A percentile compares a stretch with the other conserved stretches of the same genome.
phyloP scores from a whole-genome alignment of 2,888 invertebrate genomes.

The Himalopsyche anomala region DNA sequence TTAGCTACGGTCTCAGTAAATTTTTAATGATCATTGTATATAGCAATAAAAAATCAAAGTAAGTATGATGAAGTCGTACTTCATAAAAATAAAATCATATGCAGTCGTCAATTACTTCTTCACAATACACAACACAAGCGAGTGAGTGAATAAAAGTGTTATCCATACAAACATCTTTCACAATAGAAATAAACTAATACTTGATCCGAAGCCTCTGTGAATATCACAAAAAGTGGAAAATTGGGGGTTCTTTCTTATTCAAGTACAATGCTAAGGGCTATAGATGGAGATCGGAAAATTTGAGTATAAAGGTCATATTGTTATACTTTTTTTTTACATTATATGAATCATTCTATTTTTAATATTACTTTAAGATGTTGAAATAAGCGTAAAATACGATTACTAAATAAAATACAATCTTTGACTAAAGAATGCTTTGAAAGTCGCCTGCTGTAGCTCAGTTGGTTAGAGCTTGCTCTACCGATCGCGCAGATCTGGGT shows the following conservation, averaged over 20 bases:
- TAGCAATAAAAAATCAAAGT: too few relatives aligned
- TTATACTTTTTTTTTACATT: background rate
- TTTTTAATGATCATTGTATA: too few relatives aligned
- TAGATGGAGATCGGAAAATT: background rate
- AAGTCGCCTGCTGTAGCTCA: too few relatives aligned
- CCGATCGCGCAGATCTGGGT: too few relatives aligned
- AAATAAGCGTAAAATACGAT: too few relatives aligned
- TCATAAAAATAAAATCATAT: background rate
- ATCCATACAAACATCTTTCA: background rate
- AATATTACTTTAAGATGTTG: too few relatives aligned
- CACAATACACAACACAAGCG: constrained; percentile 8
- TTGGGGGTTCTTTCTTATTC: constrained; percentile 15
- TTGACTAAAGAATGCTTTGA: too few relatives aligned
- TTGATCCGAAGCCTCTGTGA: constrained; percentile 8
- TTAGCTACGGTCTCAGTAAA: too few relatives aligned
- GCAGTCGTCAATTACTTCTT: background rate
- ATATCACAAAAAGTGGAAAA: constrained; percentile 19
- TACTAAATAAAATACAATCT: too few relatives aligned
- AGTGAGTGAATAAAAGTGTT: background rate
- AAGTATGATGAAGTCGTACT: too few relatives aligned
- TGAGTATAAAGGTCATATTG: background rate
- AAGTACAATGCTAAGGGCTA: background rate
- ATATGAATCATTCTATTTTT: background rate
- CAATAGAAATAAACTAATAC: constrained; percentile 27
- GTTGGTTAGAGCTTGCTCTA: too few relatives aligned